Conservation (phyloP, 2,113 vertebrate genomes). For the Anoplopoma fimbria region DNA sequence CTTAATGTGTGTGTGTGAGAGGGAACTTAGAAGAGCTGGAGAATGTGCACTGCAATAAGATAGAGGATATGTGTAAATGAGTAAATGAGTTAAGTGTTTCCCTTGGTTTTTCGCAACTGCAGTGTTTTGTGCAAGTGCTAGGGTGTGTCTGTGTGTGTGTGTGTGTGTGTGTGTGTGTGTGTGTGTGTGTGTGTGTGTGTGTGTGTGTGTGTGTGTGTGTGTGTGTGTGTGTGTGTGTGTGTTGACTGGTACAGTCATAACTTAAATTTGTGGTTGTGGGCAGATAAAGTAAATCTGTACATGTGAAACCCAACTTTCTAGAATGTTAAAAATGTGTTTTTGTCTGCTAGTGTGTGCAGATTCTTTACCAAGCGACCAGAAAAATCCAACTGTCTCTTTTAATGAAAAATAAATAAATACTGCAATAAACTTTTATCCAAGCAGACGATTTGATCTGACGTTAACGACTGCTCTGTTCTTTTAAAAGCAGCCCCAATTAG, state of each 20-base stretch:
- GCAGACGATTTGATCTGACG: no score
- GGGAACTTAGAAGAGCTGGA: neutral
- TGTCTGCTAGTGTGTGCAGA: neutral
- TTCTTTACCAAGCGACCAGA: neutral
- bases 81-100: constrained; percentile 15
- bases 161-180: neutral
- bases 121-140: constrained; percentile 15
- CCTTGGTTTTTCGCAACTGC: constrained; percentile 30
- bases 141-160: neutral
- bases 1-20: neutral
- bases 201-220: neutral
- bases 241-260: neutral
- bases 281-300: neutral
- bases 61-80: constrained; percentile 26
- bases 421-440: neutral
- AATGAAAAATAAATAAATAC: no score
- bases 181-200: neutral
- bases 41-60: constrained; percentile 2
- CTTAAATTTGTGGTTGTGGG: constrained; percentile 1
- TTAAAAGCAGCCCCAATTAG: neutral
- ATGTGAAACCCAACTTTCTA: neutral
- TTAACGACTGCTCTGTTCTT: neutral
- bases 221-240: neutral
- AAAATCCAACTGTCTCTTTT: neutral
- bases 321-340: neutral